Base-by-base conservation (phyloP, 1,140 invertebrate species). In the Cyrtorhinus lividipennis region DNA sequence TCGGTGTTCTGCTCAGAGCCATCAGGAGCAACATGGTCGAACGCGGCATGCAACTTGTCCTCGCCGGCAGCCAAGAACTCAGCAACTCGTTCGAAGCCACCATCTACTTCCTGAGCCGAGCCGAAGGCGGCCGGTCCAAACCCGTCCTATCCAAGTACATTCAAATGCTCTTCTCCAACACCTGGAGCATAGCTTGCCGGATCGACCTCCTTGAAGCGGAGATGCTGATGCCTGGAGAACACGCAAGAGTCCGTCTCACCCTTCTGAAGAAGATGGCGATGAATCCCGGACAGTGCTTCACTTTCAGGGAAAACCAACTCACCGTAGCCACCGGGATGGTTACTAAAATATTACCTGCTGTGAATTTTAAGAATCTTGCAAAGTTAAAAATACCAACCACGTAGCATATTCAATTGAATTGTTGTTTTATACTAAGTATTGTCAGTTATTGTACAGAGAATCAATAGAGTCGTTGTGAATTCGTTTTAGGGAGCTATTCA, bases 161-260 rank as follows among this genome's bases (percentile, higher is more conserved):
- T 44, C 83, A 87, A 65, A 85, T 86, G 69, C 74, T 94, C 64
- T 95, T 84, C 69, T 85, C 86, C 71, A 79, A 81, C 63, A 94
- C 91, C 0, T 93, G 89, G 89, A 87, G 85, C 74, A 78, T 87
- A n/a, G 73, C 80, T 2, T 82, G 81, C 65, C 75, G 88, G 64
- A 74, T 90, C 65, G 87, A 92, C 76, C 77, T 76, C 73, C 74
- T 78, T 65, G 76, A 74, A 27, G 75, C 79, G 62, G 75, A 82
- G 1, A 87, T 95, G 84, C 71, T 93, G 26, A 90, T 95, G 88
- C 92, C 91, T 0, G 92, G 92, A 12, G 92, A 95, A 69, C 84
- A 93, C 73, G 79, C 79, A 0, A 77, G 75, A 56, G 81, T 91
- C 0, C 78, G 77, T 64, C 69, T 94, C 20, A 90, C 85, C 0